A percentile compares a stretch with the other conserved stretches of the same genome.
Conservation (phyloP, 1,140 invertebrate genomes). For the Dryas iulia region DNA sequence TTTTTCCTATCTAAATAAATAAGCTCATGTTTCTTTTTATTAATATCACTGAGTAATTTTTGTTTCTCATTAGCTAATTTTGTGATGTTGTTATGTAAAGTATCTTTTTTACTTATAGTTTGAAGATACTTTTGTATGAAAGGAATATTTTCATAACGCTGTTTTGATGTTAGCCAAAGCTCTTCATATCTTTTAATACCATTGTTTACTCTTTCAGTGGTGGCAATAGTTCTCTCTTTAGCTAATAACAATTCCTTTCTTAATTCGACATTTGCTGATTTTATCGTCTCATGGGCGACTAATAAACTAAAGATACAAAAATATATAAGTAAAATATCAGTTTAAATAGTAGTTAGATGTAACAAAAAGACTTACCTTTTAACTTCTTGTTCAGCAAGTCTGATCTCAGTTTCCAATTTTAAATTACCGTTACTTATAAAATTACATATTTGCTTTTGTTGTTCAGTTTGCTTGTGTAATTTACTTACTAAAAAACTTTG, state of each 20-base stretch:
- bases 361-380: conserved; percentile 46
- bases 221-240: conserved; percentile 45
- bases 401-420: conserved; percentile 58
- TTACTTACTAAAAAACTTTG: conserved; percentile 51
- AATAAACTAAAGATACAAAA: conserved; percentile 36
- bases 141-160: conserved; percentile 56
- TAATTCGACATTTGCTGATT: conserved; percentile 54
- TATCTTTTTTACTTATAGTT: conserved; percentile 36
- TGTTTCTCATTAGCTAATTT: conserved; percentile 37
- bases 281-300: conserved; percentile 49
- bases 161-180: conserved; percentile 53
- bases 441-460: conserved; percentile 48
- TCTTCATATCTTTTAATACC: conserved; percentile 60
- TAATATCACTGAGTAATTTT: conserved; percentile 34
- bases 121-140: conserved; percentile 49
- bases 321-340: background rate
- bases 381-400: conserved; percentile 53
- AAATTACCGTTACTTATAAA: conserved; percentile 54
- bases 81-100: conserved; percentile 37
- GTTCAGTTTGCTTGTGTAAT: conserved; percentile 48
- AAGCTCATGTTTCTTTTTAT: conserved; percentile 38
- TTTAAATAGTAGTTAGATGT: background rate
- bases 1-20: conserved; percentile 37
- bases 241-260: conserved; percentile 54
- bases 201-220: conserved; percentile 39